These are phyloP conservation scores for roundworm (Caenorhabditis elegans) DNA, from an alignment of 1,140 invertebrate genomes.

Conservation along the genomic window WBcel235 BX284606.5:13654001-13654500, in stretches of 20 bases:
- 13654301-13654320: neutral
- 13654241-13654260: neutral
- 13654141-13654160: too few relatives aligned
- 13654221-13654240: neutral
- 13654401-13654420: neutral
- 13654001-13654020: too few relatives aligned
- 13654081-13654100: too few relatives aligned
- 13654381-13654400: neutral
- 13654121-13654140: too few relatives aligned
- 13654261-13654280: neutral
- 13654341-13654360: neutral
- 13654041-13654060: too few relatives aligned
- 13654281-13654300: neutral
- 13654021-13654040: too few relatives aligned
- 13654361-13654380: neutral
- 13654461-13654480: neutral
- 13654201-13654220: too few relatives aligned
- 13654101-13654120: too few relatives aligned
- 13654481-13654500: neutral
- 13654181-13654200: too few relatives aligned
- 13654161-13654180: too few relatives aligned
- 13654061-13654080: too few relatives aligned
- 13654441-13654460: conserved; percentile 16
- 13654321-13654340: neutral
- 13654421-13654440: conserved; percentile 23